These are phyloP conservation scores for Sipha maydis DNA, from an alignment of 2,888 invertebrate species.

Conservation along the genomic window DNA sequence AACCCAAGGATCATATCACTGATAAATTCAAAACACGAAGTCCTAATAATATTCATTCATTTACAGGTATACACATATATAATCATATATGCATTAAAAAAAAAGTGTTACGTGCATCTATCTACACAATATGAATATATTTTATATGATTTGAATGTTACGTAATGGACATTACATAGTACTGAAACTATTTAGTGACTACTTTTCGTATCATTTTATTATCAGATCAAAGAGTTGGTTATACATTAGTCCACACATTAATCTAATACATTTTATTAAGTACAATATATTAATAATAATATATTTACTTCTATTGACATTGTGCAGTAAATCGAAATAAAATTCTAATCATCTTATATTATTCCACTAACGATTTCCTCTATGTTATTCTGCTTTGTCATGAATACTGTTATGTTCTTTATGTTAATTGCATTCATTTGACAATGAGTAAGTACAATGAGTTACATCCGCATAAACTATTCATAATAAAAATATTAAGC, in stretches of 20 bases:
- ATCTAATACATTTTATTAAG: background rate
- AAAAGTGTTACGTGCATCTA: conserved; percentile 20
- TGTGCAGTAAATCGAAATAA: conserved; percentile 23
- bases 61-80: background rate
- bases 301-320: background rate
- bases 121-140: background rate
- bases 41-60: conserved; percentile 10
- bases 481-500: background rate
- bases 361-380: background rate
- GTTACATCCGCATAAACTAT: background rate
- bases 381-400: conserved; percentile 21
- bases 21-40: background rate
- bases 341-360: conserved; percentile 19
- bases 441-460: background rate
- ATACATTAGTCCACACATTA: conserved; percentile 24
- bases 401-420: background rate
- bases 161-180: background rate
- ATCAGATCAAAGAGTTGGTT: conserved; percentile 32
- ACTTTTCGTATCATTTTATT: background rate
- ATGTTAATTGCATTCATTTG: conserved; percentile 33
- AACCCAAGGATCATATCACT: conserved; percentile 10
- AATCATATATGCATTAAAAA: conserved; percentile 3
- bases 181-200: background rate
- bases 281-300: background rate
- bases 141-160: conserved; percentile 11